Base-by-base conservation (phyloP, 2,888 invertebrate genomes). In the Andrena flavipes region DNA sequence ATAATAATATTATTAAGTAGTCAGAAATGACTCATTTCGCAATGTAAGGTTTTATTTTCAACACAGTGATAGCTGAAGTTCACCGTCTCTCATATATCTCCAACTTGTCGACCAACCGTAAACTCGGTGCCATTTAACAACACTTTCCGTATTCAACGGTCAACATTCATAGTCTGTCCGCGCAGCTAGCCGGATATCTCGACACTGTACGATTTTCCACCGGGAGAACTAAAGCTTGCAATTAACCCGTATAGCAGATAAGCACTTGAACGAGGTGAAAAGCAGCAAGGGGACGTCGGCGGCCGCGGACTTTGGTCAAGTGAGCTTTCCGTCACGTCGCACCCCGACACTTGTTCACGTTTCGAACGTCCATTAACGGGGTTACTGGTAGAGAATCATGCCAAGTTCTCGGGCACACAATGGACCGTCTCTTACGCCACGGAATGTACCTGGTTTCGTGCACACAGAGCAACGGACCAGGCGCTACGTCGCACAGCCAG, bases 201-300 rank as follows among this genome's bases (percentile, higher is more conserved):
- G 42, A 63, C 49, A 23, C 29, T 33, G 42, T 42, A 42, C 42
- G 42, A 67, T 78, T 63, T 48, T 30, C 13, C 42, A 30, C 16
- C 35, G 42, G 60, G 63, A 73, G 59, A 69, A 84, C 82, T 80
- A 71, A 76, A 84, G 84, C 85, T 82, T 72, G 84, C 82, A 87
- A 87, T 87, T 85, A 87, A 87, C 85, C 86, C 69, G 78, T 82
- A 87, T 85, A 78, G 80, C 75, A 54, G 42, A 56, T 68, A 64
- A 48, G 75, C 80, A 76, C 77, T 78, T 64, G 80, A 68, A 80
- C 71, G 63, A 56, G 51, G 23, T 56, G 80, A 73, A 77, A 72
- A 77, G 76, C 71, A 48, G 67, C 23, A 62, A 8, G 48, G 33
- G 60, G 33, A 67, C 62, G 20, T 13, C 62, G 42, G 67, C 42